Base-by-base conservation (phyloP, 2,113 vertebrate genomes). In the Sapajus apella region DNA sequence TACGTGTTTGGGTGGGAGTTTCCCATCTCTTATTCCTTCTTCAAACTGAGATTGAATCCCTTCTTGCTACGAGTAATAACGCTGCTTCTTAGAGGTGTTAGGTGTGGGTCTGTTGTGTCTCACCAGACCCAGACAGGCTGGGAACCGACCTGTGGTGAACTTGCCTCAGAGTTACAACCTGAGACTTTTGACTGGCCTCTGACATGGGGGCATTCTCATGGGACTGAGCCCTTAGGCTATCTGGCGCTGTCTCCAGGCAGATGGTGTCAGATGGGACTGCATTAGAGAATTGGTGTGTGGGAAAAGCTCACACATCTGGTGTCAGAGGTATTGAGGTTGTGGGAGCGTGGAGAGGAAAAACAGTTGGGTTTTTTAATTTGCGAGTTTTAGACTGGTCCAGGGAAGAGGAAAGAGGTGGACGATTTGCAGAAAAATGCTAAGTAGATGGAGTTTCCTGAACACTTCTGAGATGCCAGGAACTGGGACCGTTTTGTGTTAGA, bases 11-110 rank as follows among this genome's bases (percentile, higher is more conserved):
- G 8, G 23, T 61, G 58, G 58, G 58, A 61, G 58, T 27, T 61
- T 61, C 58, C 23, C 1, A 61, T 25, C 56, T 58, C 56, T 58
- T 58, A 58, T 58, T 58, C 8, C 56, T 25, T 8, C 58, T 1
- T 61, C 58, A 61, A 61, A 61, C 58, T 10, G 58, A 27, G 58
- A 61, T 25, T 11, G 58, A 64, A 64, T 11, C 27, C 61, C 30
- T 66, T 30, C 61, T 2, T 66, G 61, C 13, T 32, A 14, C 25
- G 32, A 7, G 40, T 12, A 6, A 40, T 3, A 50, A 27, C 2
- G 0, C 21, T 21, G 10, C 20, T 55, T 43, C 27, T 0, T 35
- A 17, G 0, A 43, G 14, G 16, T 52, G 13, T 7, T 76, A 23
- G 9, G 0, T 8, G 40, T 30, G 3, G 2, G 1, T 12, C 6